phyloP scores from a whole-genome alignment of 2,888 invertebrate genomes.

The Mythimna ferrago region DNA sequence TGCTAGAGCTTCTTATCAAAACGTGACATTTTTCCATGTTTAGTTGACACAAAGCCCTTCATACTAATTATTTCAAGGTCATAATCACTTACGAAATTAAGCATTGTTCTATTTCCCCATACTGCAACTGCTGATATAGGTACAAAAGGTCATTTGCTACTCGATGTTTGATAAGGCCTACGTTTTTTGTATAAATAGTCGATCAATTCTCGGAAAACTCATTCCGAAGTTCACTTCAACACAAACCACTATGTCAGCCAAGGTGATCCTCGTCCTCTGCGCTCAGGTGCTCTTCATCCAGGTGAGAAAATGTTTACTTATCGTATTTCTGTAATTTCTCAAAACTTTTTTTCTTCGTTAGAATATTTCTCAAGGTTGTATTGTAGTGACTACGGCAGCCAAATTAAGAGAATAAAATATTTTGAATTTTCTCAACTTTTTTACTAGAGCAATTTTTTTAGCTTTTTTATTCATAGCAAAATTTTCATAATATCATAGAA shows the following conservation, averaged over 20 bases:
- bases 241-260: conserved; percentile 32
- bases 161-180: conserved; percentile 26
- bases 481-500: too few relatives aligned
- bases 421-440: too few relatives aligned
- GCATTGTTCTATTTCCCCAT: neutral
- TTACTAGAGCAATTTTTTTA: too few relatives aligned
- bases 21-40: neutral
- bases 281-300: conserved; percentile 22
- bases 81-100: neutral
- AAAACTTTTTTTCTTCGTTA: too few relatives aligned
- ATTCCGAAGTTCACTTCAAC: conserved; percentile 26
- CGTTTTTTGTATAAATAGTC: conserved; percentile 14
- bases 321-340: neutral
- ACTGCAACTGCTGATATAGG: neutral
- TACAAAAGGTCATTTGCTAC: neutral
- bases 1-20: conserved; percentile 19
- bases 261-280: conserved; percentile 23
- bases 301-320: neutral
- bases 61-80: neutral
- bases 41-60: neutral
- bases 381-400: too few relatives aligned
- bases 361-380: too few relatives aligned
- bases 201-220: conserved; percentile 25
- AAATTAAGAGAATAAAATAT: too few relatives aligned
- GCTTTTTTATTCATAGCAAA: too few relatives aligned